Evolutionary conservation across 2,888 invertebrate genomes (phyloP).

Genomic region (Chironomus riparius): DNA sequence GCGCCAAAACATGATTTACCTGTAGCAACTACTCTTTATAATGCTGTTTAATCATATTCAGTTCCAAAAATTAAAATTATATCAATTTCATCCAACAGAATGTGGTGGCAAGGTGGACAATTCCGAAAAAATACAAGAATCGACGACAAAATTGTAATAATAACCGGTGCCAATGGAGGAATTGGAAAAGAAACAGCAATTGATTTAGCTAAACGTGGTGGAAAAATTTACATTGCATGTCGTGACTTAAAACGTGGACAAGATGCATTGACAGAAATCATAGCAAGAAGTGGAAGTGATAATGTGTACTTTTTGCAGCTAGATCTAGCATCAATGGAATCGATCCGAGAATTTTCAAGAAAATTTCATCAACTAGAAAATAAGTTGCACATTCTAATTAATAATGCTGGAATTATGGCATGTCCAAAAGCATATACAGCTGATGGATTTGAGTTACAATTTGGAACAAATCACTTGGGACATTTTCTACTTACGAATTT

Average conservation of each 20-base stretch:
- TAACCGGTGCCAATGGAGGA: conserved; percentile 76
- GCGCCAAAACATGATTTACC: no score
- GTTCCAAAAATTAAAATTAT: not conserved
- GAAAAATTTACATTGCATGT: conserved; percentile 80
- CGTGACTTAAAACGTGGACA: conserved; percentile 69
- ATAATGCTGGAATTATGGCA: conserved; percentile 49
- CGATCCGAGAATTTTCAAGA: conserved; percentile 51
- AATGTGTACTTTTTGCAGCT: conserved; percentile 53
- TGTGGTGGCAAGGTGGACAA: conserved; percentile 42
- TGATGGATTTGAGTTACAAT: conserved; percentile 49
- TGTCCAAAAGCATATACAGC: conserved; percentile 42
- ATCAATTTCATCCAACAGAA: conserved; percentile 37
- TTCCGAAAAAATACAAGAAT: conserved; percentile 44
- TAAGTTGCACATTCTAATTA: conserved; percentile 47
- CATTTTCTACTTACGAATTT: conserved; percentile 54
- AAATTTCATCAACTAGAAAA: conserved; percentile 43
- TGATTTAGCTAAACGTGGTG: conserved; percentile 63
- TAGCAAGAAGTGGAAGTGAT: conserved; percentile 63
- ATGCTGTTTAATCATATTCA: not conserved
- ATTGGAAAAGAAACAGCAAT: conserved; percentile 67
- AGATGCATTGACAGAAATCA: conserved; percentile 54
- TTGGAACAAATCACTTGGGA: conserved; percentile 52
- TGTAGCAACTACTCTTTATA: no score
- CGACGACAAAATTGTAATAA: conserved; percentile 57
- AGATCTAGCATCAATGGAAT: conserved; percentile 47